phyloP scores from a whole-genome alignment of 2,113 vertebrate species.

The cat (Felis catus) region F.catus_Fca126_mat1.0 CM031421.1:69265501-69266000 shows the following conservation, averaged over 20 bases:
- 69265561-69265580: neutral
- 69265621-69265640: accelerated
- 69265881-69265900: neutral
- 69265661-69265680: neutral
- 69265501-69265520: neutral
- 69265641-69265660: neutral
- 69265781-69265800: constrained; percentile 61
- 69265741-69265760: constrained; percentile 71
- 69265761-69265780: constrained; percentile 59
- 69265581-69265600: neutral
- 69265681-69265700: neutral
- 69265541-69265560: neutral
- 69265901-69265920: neutral
- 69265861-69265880: neutral
- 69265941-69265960: neutral
- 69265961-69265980: neutral
- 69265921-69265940: neutral
- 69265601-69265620: accelerated
- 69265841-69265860: neutral
- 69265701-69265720: constrained; percentile 13
- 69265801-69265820: constrained; percentile 70
- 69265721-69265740: constrained; percentile 47
- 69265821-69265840: neutral
- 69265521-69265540: neutral
- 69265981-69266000: neutral